Conservation (phyloP, 1,140 invertebrate species). For the Meloidogyne hapla region DNA sequence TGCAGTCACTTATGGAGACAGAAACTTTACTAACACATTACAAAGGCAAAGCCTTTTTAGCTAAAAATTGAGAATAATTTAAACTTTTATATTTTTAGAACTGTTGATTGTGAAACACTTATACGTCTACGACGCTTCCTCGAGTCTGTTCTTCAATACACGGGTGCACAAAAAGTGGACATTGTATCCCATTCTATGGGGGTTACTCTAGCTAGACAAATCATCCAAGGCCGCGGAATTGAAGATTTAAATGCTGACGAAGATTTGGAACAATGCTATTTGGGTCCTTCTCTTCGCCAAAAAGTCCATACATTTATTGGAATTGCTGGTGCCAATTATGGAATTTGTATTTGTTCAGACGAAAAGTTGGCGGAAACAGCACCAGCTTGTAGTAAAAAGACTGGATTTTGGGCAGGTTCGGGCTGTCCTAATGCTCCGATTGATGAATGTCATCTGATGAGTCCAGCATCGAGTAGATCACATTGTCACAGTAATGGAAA, state of each 20-base stretch:
- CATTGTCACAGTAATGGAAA: background rate
- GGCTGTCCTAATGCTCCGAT: background rate
- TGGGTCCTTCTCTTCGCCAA: constrained; percentile 24
- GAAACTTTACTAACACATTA: constrained; percentile 29
- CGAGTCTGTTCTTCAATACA: constrained; percentile 51
- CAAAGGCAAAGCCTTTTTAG: background rate
- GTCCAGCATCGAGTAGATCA: background rate
- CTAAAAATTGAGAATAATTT: background rate
- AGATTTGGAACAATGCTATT: constrained; percentile 3
- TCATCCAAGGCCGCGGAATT: constrained; percentile 47
- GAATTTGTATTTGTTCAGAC: constrained; percentile 31
- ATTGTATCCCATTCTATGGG: constrained; percentile 57
- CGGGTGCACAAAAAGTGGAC: constrained; percentile 39
- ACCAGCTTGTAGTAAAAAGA: constrained; percentile 27
- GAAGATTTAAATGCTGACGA: constrained; percentile 3
- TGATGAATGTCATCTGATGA: background rate
- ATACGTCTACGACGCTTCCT: constrained; percentile 45
- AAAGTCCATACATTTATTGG: constrained; percentile 35
- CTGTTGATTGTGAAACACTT: constrained; percentile 39
- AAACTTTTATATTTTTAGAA: background rate
- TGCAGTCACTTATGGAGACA: constrained; percentile 53
- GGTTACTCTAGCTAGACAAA: constrained; percentile 48
- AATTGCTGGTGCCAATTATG: constrained; percentile 40
- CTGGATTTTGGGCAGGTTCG: constrained; percentile 15
- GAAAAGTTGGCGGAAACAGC: background rate